A percentile compares a stretch with the other conserved stretches of the same genome.
Conservation (phyloP, 2,888 invertebrate genomes). For the Acronicta leporina region DNA sequence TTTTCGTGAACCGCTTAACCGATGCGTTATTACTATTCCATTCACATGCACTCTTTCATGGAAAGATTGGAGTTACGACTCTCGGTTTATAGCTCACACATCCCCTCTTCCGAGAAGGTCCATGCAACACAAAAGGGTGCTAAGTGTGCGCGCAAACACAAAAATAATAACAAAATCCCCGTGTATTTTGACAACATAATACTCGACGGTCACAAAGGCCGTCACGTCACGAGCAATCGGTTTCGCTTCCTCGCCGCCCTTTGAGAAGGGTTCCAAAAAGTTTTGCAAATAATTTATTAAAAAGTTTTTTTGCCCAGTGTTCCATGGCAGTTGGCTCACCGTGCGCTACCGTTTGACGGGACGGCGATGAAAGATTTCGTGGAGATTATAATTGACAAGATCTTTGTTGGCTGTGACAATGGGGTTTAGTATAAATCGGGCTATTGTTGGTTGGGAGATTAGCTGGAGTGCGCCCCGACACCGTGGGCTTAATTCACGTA, state of each 20-base stretch:
- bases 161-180: conserved; percentile 89
- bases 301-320: conserved; percentile 72
- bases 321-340: conserved; percentile 72
- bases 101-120: conserved; percentile 83
- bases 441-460: conserved; percentile 82
- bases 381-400: conserved; percentile 88
- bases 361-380: conserved; percentile 78
- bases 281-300: conserved; percentile 88
- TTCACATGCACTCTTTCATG: conserved; percentile 80
- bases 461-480: conserved; percentile 74
- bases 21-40: conserved; percentile 78
- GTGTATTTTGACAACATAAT: conserved; percentile 89
- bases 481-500: conserved; percentile 72
- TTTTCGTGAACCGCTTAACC: conserved; percentile 68
- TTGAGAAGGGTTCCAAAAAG: conserved; percentile 85
- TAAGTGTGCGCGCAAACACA: conserved; percentile 88
- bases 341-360: conserved; percentile 85
- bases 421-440: conserved; percentile 79
- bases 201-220: conserved; percentile 86
- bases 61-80: conserved; percentile 79
- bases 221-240: conserved; percentile 88
- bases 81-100: conserved; percentile 77
- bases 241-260: conserved; percentile 85
- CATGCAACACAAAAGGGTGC: conserved; percentile 82
- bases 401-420: conserved; percentile 86